Conservation (phyloP, 2,113 vertebrate species). For the Phainopepla nitens region DNA sequence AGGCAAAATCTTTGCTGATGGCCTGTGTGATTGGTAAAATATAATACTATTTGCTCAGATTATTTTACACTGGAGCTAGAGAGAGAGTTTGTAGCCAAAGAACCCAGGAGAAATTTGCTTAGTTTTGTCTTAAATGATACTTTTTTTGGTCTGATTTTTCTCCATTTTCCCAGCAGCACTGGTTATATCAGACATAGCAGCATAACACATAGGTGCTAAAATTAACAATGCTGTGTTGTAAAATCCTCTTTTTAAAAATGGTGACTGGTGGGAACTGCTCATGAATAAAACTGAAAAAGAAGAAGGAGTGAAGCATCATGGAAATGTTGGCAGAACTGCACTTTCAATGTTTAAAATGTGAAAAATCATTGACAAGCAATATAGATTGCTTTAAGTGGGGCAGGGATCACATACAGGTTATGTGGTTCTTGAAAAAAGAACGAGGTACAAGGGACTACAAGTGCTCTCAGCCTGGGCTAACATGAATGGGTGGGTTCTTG, state of each 20-base stretch:
- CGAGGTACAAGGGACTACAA: fast-evolving
- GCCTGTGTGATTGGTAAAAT: neutral
- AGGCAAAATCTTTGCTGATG: neutral
- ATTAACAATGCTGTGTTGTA: slow-evolving; percentile 12
- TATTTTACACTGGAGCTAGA: neutral
- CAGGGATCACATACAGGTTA: fast-evolving
- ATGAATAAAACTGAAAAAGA: neutral
- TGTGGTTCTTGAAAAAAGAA: neutral
- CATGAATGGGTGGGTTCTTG: fast-evolving
- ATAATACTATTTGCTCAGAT: neutral
- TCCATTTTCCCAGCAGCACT: neutral
- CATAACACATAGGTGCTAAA: slow-evolving; percentile 9
- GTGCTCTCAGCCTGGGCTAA: neutral
- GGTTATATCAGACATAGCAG: neutral
- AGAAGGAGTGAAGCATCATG: neutral
- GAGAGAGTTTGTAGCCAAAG: neutral
- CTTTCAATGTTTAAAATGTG: neutral
- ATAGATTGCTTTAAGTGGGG: neutral
- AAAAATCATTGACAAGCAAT: neutral
- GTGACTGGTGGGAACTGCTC: slow-evolving; percentile 1
- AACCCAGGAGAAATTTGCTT: neutral
- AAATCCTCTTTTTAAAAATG: neutral
- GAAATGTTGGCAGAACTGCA: neutral
- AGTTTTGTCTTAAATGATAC: neutral
- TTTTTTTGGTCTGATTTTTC: neutral